Percentiles rank a stretch among this genome's conserved stretches.
Conservation (phyloP, 1,140 invertebrate species). For the Aporrectodea caliginosa region DNA sequence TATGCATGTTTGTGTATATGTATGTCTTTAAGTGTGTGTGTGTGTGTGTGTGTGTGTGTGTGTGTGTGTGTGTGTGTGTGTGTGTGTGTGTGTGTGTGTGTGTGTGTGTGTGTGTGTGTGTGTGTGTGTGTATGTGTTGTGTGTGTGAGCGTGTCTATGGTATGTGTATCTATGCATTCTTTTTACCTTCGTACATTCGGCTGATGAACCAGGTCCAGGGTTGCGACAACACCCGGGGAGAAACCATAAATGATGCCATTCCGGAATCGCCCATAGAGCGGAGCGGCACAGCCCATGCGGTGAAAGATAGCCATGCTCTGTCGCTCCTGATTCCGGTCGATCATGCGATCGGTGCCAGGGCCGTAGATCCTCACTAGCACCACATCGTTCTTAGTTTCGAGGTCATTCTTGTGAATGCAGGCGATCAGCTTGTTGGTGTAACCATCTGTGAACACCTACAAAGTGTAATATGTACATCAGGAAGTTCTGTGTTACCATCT, state of each 20-base stretch:
- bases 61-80: too few species aligned
- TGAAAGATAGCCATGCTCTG: conserved; percentile 61
- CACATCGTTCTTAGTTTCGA: conserved; percentile 60
- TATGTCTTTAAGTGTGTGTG: too few species aligned
- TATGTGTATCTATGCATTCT: too few species aligned
- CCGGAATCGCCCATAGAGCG: conserved; percentile 82
- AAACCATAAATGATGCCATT: conserved; percentile 94
- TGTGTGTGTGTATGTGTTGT: too few species aligned
- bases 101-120: too few species aligned
- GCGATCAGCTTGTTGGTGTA: conserved; percentile 90
- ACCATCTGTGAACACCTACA: conserved; percentile 86
- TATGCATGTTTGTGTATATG: too few species aligned
- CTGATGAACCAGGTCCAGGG: conserved; percentile 66
- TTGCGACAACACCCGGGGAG: conserved; percentile 76
- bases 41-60: too few species aligned
- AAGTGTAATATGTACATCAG: too few species aligned
- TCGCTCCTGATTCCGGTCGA: conserved; percentile 79
- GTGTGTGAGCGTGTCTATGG: too few species aligned
- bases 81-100: too few species aligned
- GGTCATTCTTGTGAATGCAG: conserved; percentile 63
- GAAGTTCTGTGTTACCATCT: too few species aligned
- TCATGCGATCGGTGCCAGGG: conserved; percentile 85
- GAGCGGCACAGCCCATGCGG: conserved; percentile 76
- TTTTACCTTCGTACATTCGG: conserved; percentile 54
- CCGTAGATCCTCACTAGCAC: conserved; percentile 88